Conservation (phyloP, 2,113 vertebrate genomes). For the Ptilonorhynchus violaceus region DNA sequence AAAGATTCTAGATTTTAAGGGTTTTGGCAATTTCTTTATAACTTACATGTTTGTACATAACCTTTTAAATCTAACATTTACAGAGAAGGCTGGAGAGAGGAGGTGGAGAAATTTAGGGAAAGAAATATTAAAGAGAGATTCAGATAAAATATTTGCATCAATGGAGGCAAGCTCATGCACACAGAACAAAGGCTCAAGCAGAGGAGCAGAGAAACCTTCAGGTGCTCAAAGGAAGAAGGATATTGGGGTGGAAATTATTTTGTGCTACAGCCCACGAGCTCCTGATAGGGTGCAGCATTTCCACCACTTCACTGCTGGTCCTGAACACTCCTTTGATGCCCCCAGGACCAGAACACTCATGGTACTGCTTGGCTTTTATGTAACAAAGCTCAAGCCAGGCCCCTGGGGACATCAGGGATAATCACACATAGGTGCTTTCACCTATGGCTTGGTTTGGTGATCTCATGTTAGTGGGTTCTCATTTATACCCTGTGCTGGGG, state of each 20-base stretch:
- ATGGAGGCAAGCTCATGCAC: neutral
- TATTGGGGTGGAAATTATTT: neutral
- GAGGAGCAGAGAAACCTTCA: neutral
- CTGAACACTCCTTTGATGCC: neutral
- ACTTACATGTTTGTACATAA: conserved; percentile 18
- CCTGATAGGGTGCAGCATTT: neutral
- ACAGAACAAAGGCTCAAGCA: neutral
- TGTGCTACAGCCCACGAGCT: neutral
- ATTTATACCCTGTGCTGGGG: accelerated
- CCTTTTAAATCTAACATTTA: conserved; percentile 50
- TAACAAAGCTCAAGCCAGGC: neutral
- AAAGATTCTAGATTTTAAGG: neutral
- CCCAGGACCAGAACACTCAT: neutral
- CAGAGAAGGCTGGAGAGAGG: neutral
- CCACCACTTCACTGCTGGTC: neutral
- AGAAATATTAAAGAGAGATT: neutral
- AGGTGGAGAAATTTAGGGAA: neutral
- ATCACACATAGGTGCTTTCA: neutral
- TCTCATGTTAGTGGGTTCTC: neutral
- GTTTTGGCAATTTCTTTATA: conserved; percentile 26
- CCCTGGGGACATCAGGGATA: neutral
- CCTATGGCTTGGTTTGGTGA: neutral
- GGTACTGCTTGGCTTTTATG: neutral
- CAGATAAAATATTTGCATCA: neutral
- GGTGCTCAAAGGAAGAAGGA: neutral